Evolutionary conservation across 2,888 invertebrate species (phyloP).

Genomic region (Thymelicus lineola): DNA sequence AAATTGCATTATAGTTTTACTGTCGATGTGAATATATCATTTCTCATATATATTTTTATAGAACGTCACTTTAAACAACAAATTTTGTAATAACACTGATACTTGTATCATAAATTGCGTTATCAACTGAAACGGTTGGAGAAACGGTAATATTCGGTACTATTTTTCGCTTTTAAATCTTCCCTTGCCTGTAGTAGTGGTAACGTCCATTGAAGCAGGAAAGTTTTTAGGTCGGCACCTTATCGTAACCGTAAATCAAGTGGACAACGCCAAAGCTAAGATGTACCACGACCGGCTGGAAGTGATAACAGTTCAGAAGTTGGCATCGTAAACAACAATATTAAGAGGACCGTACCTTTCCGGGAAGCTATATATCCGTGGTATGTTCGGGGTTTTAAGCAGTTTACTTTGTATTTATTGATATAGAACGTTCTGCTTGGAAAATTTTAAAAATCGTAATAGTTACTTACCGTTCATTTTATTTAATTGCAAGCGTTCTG

Average conservation of each 20-base stretch:
- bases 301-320: slow-evolving; percentile 74
- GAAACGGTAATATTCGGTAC: slow-evolving; percentile 49
- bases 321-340: slow-evolving; percentile 68
- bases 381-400: slow-evolving; percentile 34
- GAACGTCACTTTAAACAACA: slow-evolving; percentile 14
- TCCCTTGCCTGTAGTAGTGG: slow-evolving; percentile 56
- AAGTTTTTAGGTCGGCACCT: slow-evolving; percentile 77
- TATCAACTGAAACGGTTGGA: slow-evolving; percentile 38
- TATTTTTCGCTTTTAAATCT: slow-evolving; percentile 74
- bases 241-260: slow-evolving; percentile 79
- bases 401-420: slow-evolving; percentile 28
- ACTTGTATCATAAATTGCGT: slow-evolving; percentile 36
- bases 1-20: background rate
- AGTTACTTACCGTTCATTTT: background rate
- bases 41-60: slow-evolving; percentile 9
- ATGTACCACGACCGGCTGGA: slow-evolving; percentile 66
- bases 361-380: slow-evolving; percentile 12
- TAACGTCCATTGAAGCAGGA: slow-evolving; percentile 59
- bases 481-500: too few species aligned
- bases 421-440: slow-evolving; percentile 8
- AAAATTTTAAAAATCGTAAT: slow-evolving; percentile 22
- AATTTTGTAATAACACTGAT: slow-evolving; percentile 28
- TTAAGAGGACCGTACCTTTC: slow-evolving; percentile 49
- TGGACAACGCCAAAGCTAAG: slow-evolving; percentile 70
- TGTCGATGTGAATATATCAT: background rate